Evolutionary conservation across 1,140 invertebrate species (phyloP), one percentile per base, ranked within the genome.

Genomic region (Drosophila subobscura): DNA sequence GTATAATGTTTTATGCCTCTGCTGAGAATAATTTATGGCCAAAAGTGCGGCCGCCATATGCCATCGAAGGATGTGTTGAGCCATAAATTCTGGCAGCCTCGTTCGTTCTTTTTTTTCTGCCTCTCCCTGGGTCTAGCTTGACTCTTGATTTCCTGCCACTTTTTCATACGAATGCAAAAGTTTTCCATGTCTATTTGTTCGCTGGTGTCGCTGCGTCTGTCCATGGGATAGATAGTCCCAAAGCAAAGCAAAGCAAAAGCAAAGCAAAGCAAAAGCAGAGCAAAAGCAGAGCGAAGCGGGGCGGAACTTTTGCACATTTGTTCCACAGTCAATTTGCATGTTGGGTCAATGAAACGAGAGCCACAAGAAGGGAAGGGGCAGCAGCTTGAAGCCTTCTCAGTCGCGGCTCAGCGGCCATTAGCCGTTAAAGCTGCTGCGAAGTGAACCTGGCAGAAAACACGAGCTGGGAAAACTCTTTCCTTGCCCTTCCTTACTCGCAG

Each of bases 1-100:
- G 71, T 79, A 72, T 53, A 67, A 79, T 84, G 79, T 84, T 84
- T 84, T 76, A 84, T 83, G 45, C 12, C 8, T 27, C 46, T 56
- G 41, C 23, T 54, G 56, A 54, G 64, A 47, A 71, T 81, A 81
- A 81, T 78, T 81, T 83, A 83, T 84, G 46, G 56, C 71, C 40
- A 23, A 42, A 52, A 45, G 51, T 56, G 44, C 41, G 58, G 42
- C 37, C 59, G 42, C 37, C 59, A 71, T 40, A 70, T 71, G 66
- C 40, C 67, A 51, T 70, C 16, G 16, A 20, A 71, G 57, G 53
- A 58, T 76, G 52, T 57, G 58, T 58, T 63, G 41, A 70, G 67
- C 68, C 47, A 81, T 81, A 83, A 81, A 81, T 83, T 81, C 37
- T 74, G 52, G 64, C 45, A 61, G 78, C 51, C 63, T 68, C 78